Percentiles rank a stretch among this genome's conserved stretches.
These are phyloP conservation scores for Helostoma temminkii DNA, from an alignment of 2,797 vertebrate species.

Conservation along the genomic window DNA sequence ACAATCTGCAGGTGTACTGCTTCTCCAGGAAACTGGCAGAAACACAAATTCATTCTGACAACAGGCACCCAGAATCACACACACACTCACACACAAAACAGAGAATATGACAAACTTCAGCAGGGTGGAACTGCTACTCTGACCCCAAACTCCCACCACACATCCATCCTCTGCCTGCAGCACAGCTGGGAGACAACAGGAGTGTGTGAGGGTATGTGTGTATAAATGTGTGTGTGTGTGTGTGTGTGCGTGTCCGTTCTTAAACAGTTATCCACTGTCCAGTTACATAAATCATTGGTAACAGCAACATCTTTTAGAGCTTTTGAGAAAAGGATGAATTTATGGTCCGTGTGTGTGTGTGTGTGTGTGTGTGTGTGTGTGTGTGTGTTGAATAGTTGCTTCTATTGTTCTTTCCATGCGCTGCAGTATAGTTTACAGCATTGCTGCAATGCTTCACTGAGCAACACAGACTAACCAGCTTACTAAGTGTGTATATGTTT, in stretches of 20 bases:
- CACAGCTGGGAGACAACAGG: slow-evolving; percentile 23
- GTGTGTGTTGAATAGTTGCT: slow-evolving; percentile 21
- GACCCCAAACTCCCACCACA: slow-evolving; percentile 43
- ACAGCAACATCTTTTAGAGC: no score
- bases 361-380: slow-evolving; percentile 36
- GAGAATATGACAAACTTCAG: slow-evolving; percentile 28
- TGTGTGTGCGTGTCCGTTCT: neutral
- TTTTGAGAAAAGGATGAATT: no score
- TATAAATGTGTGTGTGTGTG: neutral
- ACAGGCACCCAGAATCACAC: slow-evolving; percentile 1
- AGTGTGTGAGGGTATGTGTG: neutral
- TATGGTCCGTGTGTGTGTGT: slow-evolving; percentile 1
- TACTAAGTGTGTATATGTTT: slow-evolving; percentile 11
- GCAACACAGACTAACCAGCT: slow-evolving; percentile 54
- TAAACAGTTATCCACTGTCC: no score
- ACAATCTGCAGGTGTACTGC: slow-evolving; percentile 23
- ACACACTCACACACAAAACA: neutral
- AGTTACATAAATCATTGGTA: no score
- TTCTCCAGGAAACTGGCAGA: slow-evolving; percentile 22
- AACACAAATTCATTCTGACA: slow-evolving; percentile 41
- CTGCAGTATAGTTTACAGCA: slow-evolving; percentile 49
- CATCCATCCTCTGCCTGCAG: slow-evolving; percentile 35
- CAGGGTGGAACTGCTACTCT: slow-evolving; percentile 14
- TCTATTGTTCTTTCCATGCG: slow-evolving; percentile 16
- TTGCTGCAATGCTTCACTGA: slow-evolving; percentile 48